Base-by-base conservation (phyloP, 2,113 vertebrate genomes). In the Orientallactaga bullata region DNA sequence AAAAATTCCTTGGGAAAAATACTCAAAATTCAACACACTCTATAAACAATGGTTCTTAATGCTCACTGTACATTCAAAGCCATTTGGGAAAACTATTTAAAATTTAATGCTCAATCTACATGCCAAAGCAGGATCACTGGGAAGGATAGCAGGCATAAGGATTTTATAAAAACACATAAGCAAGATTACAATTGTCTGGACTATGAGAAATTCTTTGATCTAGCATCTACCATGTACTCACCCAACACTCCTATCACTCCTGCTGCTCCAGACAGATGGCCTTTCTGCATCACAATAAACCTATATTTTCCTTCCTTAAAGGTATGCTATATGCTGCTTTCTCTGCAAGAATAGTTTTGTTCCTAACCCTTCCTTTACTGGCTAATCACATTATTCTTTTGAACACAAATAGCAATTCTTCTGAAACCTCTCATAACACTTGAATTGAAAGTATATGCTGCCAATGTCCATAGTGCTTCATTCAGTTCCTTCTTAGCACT, bases 401-500 rank as follows among this genome's bases (percentile, higher is more conserved):
- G 28, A 32, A 79, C 80, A 69, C 42, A 60, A 55, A 71, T 79
- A 10, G 71, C 88, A 96, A 21, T 93, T 68, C 18, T 83, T 76
- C 55, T 87, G 65, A 83, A 86, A 85, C 42, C 0, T 83, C 80
- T 80, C 23, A 47, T 73, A 71, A 82, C 30, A 88, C 4, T 3
- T 42, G 66, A 69, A 84, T 76, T 47, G 91, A 89, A 88, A 87
- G 32, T 63, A 72, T 28, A 93, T 66, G 23, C n/a, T 89, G 32
- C 39, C 76, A 21, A 63, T 55, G 87, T 3, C 28, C 51, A 58
- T 65, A 58, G 2, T 28, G 66, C 12, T 66, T 42, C 35, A 77
- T 89, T 89, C 55, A 42, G 8, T 79, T 90, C 63, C 35, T 91
- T 91, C 84, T 85, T 35, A 55, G 18, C 12, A 65, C 42, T 88